Evolutionary conservation across 2,797 vertebrate genomes (phyloP).

Genomic region (Thamnophis elegans): DNA sequence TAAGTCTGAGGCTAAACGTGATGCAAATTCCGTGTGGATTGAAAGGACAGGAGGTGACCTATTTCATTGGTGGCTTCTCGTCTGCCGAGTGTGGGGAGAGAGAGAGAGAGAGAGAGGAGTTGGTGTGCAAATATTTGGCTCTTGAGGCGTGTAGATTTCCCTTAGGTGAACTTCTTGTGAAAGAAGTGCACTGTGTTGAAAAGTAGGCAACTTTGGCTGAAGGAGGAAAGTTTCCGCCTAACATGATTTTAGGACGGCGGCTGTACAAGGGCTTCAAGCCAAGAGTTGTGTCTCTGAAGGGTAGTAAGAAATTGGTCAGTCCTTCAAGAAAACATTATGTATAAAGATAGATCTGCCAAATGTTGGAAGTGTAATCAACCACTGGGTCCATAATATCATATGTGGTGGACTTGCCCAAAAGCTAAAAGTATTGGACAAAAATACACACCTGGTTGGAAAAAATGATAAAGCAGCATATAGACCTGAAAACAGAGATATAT

Average conservation of each 20-base stretch:
- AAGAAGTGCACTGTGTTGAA: slow-evolving; percentile 8
- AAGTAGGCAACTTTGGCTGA: not conserved
- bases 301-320: not conserved
- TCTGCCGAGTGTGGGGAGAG: not conserved
- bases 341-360: too few relatives aligned
- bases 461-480: too few relatives aligned
- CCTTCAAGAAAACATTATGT: not conserved
- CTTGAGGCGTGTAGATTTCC: not conserved
- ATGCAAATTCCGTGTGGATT: not conserved
- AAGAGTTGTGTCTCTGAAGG: not conserved
- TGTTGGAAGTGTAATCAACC: too few relatives aligned
- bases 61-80: not conserved
- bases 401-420: too few relatives aligned
- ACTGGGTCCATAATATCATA: too few relatives aligned
- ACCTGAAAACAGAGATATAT: too few relatives aligned
- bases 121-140: slow-evolving; percentile 25
- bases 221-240: not conserved
- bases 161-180: slow-evolving; percentile 34
- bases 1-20: not conserved
- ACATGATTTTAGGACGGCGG: not conserved
- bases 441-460: too few relatives aligned
- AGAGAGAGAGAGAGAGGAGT: not conserved
- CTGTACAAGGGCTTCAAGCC: not conserved
- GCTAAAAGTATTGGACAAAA: too few relatives aligned
- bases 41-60: not conserved